Base-by-base conservation (phyloP, 2,888 invertebrate genomes). In the Callinectes sapidus region DNA sequence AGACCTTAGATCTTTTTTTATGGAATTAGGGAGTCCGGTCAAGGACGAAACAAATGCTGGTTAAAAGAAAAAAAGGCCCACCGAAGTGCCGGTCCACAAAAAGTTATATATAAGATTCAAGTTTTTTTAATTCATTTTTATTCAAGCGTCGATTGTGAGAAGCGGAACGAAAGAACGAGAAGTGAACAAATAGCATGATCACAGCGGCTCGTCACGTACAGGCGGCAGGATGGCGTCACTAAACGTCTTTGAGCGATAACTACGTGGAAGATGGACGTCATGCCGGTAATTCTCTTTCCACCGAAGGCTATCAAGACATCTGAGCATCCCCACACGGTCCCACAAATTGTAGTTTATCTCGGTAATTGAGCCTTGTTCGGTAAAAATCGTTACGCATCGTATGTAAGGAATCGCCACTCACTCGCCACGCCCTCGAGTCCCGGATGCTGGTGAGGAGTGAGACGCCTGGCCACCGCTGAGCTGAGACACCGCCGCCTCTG, bases 221-320 rank as follows among this genome's bases (percentile, higher is more conserved):
- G n/a, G 1, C 3, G 71, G 13, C 71, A 13, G 28, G n/a, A 28
- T 71, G 23, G 71, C 71, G n/a, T n/a, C 61, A 23, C 61, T 61
- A 61, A 61, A 61, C 71, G 28, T n/a, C n/a, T 71, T 71, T n/a
- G 13, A 71, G 28, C 23, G 71, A 71, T 71, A 71, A 28, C n/a
- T 28, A 71, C n/a, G 28, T 8, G 71, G 71, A 71, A 71, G 71
- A 71, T 71, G 71, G 71, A 71, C n/a, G 71, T 71, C 71, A 71
- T 71, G n/a, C 23, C 6, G 28, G 71, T 28, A 28, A 71, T 71
- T 28, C 71, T 71, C 71, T 71, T 28, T 71, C 71, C 71, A 6
- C n/a, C 8, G 71, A 71, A 71, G 71, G 71, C 71, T 71, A 28
- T 71, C 71, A 28, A n/a, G 71, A 71, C 28, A 71, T 28, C 71